Percentiles rank a stretch among this genome's conserved stretches.
Evolutionary conservation across 2,888 invertebrate species (phyloP).

Genomic region (Rhorus exstirpatorius): DNA sequence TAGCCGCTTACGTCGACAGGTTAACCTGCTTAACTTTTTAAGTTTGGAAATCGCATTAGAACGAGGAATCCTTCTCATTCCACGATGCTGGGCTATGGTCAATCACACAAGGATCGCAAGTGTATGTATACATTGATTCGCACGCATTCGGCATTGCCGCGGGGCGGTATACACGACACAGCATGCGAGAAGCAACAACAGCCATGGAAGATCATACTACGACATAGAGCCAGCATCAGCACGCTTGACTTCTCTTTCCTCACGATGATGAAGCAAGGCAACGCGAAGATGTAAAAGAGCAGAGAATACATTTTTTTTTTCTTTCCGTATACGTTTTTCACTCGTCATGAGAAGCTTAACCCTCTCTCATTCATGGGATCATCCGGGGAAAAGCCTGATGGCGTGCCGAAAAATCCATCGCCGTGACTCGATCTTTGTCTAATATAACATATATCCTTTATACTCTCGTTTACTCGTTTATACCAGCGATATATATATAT

Average conservation of each 20-base stretch:
- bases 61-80: slow-evolving; percentile 28
- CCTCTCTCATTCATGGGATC: slow-evolving; percentile 69
- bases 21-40: slow-evolving; percentile 80
- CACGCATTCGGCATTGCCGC: slow-evolving; percentile 4
- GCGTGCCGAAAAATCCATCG: slow-evolving; percentile 29
- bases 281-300: slow-evolving; percentile 25
- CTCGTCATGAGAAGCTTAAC: slow-evolving; percentile 66
- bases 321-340: slow-evolving; percentile 41
- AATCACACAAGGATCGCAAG: not conserved
- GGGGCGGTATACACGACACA: too few species aligned
- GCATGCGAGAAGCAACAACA: slow-evolving; percentile 12
- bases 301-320: slow-evolving; percentile 53
- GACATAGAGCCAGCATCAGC: slow-evolving; percentile 11
- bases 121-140: slow-evolving; percentile 9
- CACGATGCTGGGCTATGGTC: slow-evolving; percentile 22
- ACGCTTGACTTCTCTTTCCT: slow-evolving; percentile 68
- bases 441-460: slow-evolving; percentile 23
- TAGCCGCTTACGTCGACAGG: slow-evolving; percentile 75
- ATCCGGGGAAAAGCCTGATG: slow-evolving; percentile 64
- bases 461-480: too few species aligned
- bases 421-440: slow-evolving; percentile 48
- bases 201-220: not conserved
- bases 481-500: slow-evolving; percentile 12
- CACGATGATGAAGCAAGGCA: slow-evolving; percentile 3
- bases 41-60: slow-evolving; percentile 79